These are phyloP conservation scores for Phrynocephalus versicolor DNA, from an alignment of 2,113 vertebrate genomes.

Conservation along the genomic window DNA sequence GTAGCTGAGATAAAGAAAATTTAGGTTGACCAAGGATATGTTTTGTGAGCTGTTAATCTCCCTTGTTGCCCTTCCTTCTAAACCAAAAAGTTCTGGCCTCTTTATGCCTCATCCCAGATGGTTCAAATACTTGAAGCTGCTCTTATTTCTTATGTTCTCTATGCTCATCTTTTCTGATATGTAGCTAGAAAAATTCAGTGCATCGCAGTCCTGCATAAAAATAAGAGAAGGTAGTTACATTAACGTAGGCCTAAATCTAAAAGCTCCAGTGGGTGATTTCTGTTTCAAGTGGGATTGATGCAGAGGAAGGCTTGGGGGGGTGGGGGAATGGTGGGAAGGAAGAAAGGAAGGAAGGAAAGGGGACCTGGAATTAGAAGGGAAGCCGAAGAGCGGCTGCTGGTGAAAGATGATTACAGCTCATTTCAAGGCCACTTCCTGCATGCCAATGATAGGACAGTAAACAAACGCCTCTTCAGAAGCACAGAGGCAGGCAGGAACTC, in stretches of 20 bases:
- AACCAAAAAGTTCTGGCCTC: too few relatives aligned
- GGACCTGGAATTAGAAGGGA: constrained; percentile 68
- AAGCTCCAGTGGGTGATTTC: background rate
- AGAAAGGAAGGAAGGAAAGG: constrained; percentile 33
- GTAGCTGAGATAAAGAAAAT: too few relatives aligned
- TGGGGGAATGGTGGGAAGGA: background rate
- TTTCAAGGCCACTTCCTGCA: constrained; percentile 74
- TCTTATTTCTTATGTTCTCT: too few relatives aligned
- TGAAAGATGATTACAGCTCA: constrained; percentile 71
- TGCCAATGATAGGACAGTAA: constrained; percentile 72
- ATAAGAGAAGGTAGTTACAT: background rate
- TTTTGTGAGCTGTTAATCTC: too few relatives aligned
- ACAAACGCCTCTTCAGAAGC: constrained; percentile 69
- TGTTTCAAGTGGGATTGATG: background rate
- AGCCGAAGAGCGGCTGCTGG: constrained; percentile 65
- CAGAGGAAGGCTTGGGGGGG: constrained; percentile 17
- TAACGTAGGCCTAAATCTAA: background rate
- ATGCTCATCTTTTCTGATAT: too few relatives aligned
- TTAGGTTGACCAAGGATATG: too few relatives aligned
- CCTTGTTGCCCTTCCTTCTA: too few relatives aligned
- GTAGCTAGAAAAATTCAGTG: too few relatives aligned
- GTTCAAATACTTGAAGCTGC: too few relatives aligned
- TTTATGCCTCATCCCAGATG: too few relatives aligned
- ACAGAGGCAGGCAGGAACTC: constrained; percentile 67
- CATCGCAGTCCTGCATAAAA: background rate